Conservation (phyloP, 2,888 invertebrate species). For the Microctonus hyperodae region DNA sequence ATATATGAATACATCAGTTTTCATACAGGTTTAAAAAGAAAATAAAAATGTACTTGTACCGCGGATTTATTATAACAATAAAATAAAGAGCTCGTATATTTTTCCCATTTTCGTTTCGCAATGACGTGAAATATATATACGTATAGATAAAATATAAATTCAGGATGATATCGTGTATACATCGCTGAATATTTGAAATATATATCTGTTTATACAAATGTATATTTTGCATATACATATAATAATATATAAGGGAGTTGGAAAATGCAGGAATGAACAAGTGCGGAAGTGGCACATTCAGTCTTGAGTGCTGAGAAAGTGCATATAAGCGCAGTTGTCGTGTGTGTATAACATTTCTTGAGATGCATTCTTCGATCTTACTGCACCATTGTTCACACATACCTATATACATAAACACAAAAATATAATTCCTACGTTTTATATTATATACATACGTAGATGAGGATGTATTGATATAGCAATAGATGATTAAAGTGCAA, state of each 20-base stretch:
- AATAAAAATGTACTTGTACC: background rate
- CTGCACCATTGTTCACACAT: conserved; percentile 26
- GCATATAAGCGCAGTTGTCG: conserved; percentile 24
- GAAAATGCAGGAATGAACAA: conserved; percentile 1
- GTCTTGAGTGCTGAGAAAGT: conserved; percentile 26
- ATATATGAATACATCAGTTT: background rate
- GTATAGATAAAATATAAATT: conserved; percentile 8
- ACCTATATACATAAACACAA: background rate
- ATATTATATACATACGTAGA: background rate
- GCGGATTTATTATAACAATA: background rate
- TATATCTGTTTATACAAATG: no score
- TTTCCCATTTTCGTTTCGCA: background rate
- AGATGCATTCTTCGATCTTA: conserved; percentile 45
- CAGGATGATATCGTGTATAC: background rate
- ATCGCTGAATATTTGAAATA: background rate
- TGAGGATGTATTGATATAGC: background rate
- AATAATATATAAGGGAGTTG: background rate
- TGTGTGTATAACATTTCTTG: no score
- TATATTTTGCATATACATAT: no score
- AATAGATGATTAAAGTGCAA: conserved; percentile 7
- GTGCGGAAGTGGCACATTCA: conserved; percentile 24
- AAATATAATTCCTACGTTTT: conserved; percentile 3
- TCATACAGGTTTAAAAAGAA: background rate
- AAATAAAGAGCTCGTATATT: conserved; percentile 17
- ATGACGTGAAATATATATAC: background rate